Evolutionary conservation across 2,113 vertebrate genomes (phyloP).

Genomic region (Urocolius indicus): DNA sequence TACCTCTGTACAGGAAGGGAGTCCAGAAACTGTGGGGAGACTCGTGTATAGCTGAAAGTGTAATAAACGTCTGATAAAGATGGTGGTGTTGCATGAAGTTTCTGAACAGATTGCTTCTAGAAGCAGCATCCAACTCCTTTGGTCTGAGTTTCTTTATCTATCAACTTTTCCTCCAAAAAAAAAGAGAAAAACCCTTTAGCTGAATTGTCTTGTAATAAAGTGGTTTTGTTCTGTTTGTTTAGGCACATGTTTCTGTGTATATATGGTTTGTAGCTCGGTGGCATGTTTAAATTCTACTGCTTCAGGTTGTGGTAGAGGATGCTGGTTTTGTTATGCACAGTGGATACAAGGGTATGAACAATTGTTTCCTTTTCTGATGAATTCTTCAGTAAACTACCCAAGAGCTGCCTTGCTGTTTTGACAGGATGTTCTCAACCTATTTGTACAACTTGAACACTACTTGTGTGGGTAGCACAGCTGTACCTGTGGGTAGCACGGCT

Average conservation of each 20-base stretch:
- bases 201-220: not conserved
- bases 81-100: not conserved
- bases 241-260: conserved; percentile 46
- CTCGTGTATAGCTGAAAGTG: not conserved
- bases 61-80: not conserved
- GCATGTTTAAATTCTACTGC: conserved; percentile 65
- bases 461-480: no score
- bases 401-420: not conserved
- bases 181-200: not conserved
- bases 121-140: not conserved
- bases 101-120: not conserved
- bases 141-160: not conserved
- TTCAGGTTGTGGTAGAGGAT: conserved; percentile 32
- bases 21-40: not conserved
- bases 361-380: not conserved
- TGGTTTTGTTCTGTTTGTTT: conserved; percentile 38
- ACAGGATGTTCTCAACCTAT: not conserved
- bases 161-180: not conserved
- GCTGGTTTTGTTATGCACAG: not conserved
- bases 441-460: rapidly evolving
- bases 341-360: not conserved
- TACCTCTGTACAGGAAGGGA: conserved; percentile 49
- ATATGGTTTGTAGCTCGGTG: conserved; percentile 51
- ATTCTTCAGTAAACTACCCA: not conserved
- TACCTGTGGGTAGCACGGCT: no score